Base-by-base conservation (phyloP, 2,113 vertebrate genomes). In the Engystomops pustulosus region DNA sequence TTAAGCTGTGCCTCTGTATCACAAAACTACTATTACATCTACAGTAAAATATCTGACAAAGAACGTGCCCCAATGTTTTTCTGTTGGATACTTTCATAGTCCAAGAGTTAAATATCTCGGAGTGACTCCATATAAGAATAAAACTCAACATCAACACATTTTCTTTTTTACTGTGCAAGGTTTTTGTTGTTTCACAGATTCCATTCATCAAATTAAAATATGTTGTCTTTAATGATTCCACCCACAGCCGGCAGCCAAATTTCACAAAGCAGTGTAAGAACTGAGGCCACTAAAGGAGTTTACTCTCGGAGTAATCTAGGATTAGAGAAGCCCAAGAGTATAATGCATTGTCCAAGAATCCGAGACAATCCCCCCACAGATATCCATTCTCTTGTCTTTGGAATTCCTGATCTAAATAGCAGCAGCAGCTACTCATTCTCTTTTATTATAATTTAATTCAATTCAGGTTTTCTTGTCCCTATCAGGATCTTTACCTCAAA, bases 381-480 rank as follows among this genome's bases (percentile, higher is more conserved):
- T 51, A 38, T 55, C 34, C 32, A 58, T 85, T 79, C 36, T 84
- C 23, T 53, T 76, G 27, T 79, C 74, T 67, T 20, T 68, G 75
- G 75, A 85, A 85, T 79, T 68, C 25, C 32, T 85, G 49, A 70
- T 78, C 44, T 55, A 70, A 69, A 79, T 67, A 79, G 36, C 75
- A 79, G 36, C 75, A 79, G 74, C 60, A 38, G 34, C 75, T 70
- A 65, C 74, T 53, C 62, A 45, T 85, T 85, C 41, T 27, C 23
- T 84, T 84, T 77, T 49, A 85, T 85, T 85, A 79, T 85, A 51
- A 79, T 78, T 79, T 85, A 79, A 85, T 79, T 78, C 34, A 85
- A 79, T 25, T 53, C 83, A 85, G 83, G 12, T 68, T 58, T 85
- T 58, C 58, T 68, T 70, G 34, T 79, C 20, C 34, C 75, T 85